Percentiles rank a stretch among this genome's conserved stretches.
Evolutionary conservation across 1,140 invertebrate species (phyloP).

Genomic region (Ditylenchus dipsaci): DNA sequence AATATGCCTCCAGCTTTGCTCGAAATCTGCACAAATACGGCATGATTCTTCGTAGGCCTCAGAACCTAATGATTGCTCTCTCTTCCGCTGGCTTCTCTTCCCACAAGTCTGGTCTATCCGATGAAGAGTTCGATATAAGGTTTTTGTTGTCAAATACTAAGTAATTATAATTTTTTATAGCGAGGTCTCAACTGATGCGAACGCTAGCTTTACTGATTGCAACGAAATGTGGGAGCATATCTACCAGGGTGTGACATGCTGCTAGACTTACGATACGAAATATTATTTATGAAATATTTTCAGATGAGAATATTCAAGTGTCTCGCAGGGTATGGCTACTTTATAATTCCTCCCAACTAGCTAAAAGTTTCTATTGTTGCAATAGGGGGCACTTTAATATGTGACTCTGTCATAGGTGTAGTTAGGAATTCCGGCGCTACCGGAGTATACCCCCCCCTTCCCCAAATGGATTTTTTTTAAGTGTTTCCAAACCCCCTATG

Average conservation of each 20-base stretch:
- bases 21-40: not conserved
- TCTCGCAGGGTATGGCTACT: conserved; percentile 10
- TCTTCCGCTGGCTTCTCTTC: not conserved
- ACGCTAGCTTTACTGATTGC: not conserved
- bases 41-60: not conserved
- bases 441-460: too few species aligned
- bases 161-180: too few species aligned
- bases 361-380: too few species aligned
- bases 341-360: too few species aligned
- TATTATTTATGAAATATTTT: too few species aligned
- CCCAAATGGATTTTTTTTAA: too few species aligned
- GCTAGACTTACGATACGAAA: too few species aligned
- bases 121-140: not conserved
- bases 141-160: too few species aligned
- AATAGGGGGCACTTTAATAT: too few species aligned
- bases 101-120: not conserved
- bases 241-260: not conserved
- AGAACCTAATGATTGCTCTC: not conserved
- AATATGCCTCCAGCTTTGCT: not conserved
- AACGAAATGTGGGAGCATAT: conserved; percentile 22
- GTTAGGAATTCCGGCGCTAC: too few species aligned
- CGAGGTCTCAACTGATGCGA: not conserved
- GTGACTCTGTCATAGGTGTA: too few species aligned
- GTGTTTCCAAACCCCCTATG: too few species aligned
- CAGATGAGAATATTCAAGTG: conserved; percentile 5